Evolutionary conservation across 2,113 vertebrate species (phyloP).

Genomic region (Talpa occidentalis): DNA sequence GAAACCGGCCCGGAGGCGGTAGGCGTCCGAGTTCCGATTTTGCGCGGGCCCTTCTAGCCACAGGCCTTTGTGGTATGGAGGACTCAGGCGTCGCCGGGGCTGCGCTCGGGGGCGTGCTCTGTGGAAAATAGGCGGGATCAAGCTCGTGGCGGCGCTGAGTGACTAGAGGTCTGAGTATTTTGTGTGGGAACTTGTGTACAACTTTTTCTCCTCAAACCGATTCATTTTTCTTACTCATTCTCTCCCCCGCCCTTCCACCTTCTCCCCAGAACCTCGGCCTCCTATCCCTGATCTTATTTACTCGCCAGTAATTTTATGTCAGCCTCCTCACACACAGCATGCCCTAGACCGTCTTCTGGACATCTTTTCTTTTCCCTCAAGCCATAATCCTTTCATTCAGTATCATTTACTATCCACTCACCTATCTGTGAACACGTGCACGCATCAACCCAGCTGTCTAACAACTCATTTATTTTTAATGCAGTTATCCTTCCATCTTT

Average conservation of each 20-base stretch:
- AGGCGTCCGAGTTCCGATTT: accelerated
- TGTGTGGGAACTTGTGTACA: not conserved
- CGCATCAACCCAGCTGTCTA: not conserved
- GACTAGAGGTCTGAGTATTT: not conserved
- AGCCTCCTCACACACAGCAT: not conserved
- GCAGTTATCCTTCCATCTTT: not conserved
- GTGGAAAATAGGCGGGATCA: not conserved
- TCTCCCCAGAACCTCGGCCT: not conserved
- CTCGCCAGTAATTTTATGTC: not conserved
- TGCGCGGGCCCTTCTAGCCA: not conserved
- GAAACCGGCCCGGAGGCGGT: not conserved
- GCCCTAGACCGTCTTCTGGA: not conserved
- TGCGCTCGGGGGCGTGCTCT: not conserved
- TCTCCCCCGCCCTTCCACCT: not conserved
- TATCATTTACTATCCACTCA: not conserved
- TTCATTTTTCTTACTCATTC: too few relatives aligned
- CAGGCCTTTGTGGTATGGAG: not conserved
- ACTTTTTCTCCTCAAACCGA: not conserved
- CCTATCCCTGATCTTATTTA: too few relatives aligned
- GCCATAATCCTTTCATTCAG: not conserved
- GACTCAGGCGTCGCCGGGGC: accelerated
- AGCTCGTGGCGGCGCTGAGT: accelerated
- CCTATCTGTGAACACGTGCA: not conserved
- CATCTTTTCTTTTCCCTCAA: not conserved
- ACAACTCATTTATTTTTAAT: not conserved